Evolutionary conservation across 2,113 vertebrate species (phyloP).

Genomic region (Arothron firmamentum): DNA sequence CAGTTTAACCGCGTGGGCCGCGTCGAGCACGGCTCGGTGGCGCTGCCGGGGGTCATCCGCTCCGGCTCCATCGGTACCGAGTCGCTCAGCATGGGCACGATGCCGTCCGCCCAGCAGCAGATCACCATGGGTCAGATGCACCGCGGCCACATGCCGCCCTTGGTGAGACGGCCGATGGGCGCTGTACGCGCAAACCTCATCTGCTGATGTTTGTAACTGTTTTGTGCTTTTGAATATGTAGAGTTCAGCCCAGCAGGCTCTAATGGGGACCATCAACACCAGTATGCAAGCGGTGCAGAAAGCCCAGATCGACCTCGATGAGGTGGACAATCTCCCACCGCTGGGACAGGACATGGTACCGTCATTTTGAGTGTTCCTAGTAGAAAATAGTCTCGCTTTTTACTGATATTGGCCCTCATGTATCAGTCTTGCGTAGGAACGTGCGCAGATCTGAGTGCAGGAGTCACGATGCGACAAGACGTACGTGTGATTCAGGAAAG

Average conservation of each 20-base stretch:
- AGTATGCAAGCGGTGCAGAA: conserved; percentile 98
- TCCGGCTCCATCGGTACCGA: conserved; percentile 92
- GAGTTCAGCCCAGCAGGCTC: conserved; percentile 96
- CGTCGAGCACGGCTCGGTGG: conserved; percentile 91
- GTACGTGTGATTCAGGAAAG: too few species aligned
- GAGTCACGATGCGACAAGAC: too few species aligned
- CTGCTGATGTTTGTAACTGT: conserved; percentile 5
- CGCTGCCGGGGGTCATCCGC: conserved; percentile 91
- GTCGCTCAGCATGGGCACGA: conserved; percentile 90
- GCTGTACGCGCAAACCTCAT: background rate
- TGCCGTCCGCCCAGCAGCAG: conserved; percentile 96
- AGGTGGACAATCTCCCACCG: conserved; percentile 89
- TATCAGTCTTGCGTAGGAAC: too few species aligned
- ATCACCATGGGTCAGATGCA: conserved; percentile 96
- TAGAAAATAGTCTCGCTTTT: too few species aligned
- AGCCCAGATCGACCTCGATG: conserved; percentile 88
- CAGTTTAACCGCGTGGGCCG: conserved; percentile 93
- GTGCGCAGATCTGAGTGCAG: too few species aligned
- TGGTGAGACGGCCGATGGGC: conserved; percentile 74
- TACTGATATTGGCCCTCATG: too few species aligned
- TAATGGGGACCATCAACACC: conserved; percentile 98
- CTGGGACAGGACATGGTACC: conserved; percentile 94
- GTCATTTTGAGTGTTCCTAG: background rate
- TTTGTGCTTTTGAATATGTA: conserved; percentile 42
- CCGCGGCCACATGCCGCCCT: conserved; percentile 94